Base-by-base conservation (phyloP, 2,113 vertebrate genomes). In the Cochlearius cochlearius region DNA sequence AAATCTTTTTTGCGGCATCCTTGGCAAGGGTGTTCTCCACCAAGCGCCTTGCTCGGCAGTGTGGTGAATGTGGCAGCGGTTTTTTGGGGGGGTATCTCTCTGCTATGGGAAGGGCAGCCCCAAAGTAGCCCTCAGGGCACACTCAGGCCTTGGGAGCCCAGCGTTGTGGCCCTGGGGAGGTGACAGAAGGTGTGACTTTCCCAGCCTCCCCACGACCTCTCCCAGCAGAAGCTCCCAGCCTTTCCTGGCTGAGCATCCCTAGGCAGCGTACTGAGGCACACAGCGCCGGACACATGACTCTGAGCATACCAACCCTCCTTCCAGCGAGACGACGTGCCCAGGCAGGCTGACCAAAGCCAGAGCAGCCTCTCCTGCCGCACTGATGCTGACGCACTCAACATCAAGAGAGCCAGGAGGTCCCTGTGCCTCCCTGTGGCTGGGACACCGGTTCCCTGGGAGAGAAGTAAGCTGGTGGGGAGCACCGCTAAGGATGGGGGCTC, bases 361-460 rank as follows among this genome's bases (percentile, higher is more conserved):
- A n/a, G 32, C 4, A n/a, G 38, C 30, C 63, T 63, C 30, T 63
- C 45, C 25, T 55, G 22, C 36, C 1, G 4, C 41, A 39, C 4
- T 2, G 16, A 7, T 66, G 53, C 16, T 79, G 3, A 0, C 5
- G 3, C 17, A 6, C 36, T 22, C 77, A 38, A 15, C 0, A 4
- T 6, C 11, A 19, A 2, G 29, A 58, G 15, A 73, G 19, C 55
- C 55, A 64, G 45, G 55, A 73, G 29, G 55, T 83, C 30, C 77
- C 77, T 38, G 71, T 45, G 30, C 45, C 2, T 0, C 38, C 25
- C 36, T 34, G n/a, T 39, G 38, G 7, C 55, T n/a, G 30, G 19
- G 36, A 72, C 39, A 19, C 15, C 3, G 3, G 55, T 39, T 19
- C 36, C 17, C 38, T n/a, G 49, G 22, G 59, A 19, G 7, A 45